Conservation (phyloP, 2,797 vertebrate genomes). For the Manis javanica region DNA sequence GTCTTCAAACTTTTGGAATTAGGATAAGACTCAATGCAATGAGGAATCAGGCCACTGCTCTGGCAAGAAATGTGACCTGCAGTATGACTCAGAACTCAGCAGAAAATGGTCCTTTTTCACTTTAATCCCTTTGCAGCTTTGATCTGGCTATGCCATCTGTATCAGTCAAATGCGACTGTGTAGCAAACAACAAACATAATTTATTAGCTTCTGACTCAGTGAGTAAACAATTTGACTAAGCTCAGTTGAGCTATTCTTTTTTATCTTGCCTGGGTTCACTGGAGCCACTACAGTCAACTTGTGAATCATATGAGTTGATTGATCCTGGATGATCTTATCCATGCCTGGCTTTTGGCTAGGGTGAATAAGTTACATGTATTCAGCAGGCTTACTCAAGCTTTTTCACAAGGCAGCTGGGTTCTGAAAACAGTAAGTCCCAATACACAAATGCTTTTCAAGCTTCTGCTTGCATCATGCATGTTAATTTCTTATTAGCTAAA, state of each 20-base stretch:
- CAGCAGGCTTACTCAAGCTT: neutral
- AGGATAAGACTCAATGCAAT: neutral
- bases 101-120: neutral
- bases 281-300: neutral
- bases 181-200: constrained; percentile 18
- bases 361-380: neutral
- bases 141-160: neutral
- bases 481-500: neutral
- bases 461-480: neutral
- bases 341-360: neutral
- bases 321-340: neutral
- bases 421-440: neutral
- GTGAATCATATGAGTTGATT: neutral
- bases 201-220: neutral
- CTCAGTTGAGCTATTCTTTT: neutral
- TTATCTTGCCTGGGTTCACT: neutral
- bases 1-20: neutral
- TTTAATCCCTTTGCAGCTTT: constrained; percentile 20
- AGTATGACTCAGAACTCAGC: neutral
- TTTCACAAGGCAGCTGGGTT: neutral
- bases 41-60: neutral
- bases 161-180: constrained; percentile 34
- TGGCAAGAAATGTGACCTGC: neutral
- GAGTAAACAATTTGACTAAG: neutral
- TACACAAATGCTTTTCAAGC: neutral